A percentile compares a stretch with the other conserved stretches of the same genome.
These are phyloP conservation scores for Neolamprologus cancellatus DNA, from an alignment of 2,113 vertebrate species.

Conservation along the genomic window DNA sequence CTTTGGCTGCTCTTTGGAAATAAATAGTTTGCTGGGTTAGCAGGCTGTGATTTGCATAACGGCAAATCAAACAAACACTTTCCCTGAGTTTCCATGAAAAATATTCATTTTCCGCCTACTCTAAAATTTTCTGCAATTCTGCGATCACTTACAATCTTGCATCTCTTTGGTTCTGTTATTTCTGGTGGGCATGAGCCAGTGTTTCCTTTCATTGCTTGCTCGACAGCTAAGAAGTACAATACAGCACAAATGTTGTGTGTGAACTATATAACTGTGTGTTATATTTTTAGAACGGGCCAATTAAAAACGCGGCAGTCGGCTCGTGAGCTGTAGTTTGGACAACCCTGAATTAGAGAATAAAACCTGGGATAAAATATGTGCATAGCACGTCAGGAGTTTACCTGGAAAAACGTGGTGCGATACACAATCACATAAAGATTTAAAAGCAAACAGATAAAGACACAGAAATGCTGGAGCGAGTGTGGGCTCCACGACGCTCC, in stretches of 20 bases:
- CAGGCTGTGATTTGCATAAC: not conserved
- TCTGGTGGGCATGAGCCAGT: not conserved
- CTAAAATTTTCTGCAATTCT: not conserved
- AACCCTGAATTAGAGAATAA: not conserved
- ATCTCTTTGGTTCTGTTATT: not conserved
- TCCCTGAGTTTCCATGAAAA: rapidly evolving
- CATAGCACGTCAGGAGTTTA: not conserved
- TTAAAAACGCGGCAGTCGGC: not conserved
- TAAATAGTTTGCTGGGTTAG: not conserved
- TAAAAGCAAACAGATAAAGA: not conserved
- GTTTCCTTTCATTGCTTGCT: not conserved
- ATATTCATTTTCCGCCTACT: not conserved
- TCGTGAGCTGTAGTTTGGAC: rapidly evolving
- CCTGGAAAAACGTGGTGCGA: not conserved
- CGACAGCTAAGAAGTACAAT: not conserved
- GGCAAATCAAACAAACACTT: not conserved
- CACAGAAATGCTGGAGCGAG: not conserved
- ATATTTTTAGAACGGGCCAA: not conserved
- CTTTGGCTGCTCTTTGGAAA: not conserved
- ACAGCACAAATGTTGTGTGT: not conserved
- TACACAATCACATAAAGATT: not conserved
- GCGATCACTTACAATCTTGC: not conserved
- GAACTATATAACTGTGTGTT: not conserved
- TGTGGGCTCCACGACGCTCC: rapidly evolving
- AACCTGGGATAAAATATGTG: not conserved